Base-by-base conservation (phyloP, 2,888 invertebrate species). In the Tetanocera ferruginea region DNA sequence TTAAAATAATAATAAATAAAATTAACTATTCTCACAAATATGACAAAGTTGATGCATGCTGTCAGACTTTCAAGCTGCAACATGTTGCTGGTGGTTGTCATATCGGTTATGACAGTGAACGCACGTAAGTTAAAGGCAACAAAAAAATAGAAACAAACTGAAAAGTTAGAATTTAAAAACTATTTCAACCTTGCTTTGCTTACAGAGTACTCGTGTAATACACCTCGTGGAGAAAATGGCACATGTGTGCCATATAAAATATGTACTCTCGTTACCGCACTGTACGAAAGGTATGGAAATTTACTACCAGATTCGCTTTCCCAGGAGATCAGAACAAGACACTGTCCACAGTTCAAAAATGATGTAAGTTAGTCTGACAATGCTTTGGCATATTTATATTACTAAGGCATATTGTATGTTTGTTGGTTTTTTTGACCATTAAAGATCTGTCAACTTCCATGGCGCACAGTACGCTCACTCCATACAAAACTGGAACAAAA, bases 241-340 rank as follows among this genome's bases (percentile, higher is more conserved):
- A 60, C 62, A 28, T 82, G 82, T 74, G 77, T 81, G 3, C 78
- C 79, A 5, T 80, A 80, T 57, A 79, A 64, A 37, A 69, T 78
- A 0, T 82, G 82, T 34, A 71, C 78, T 3, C 78, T 74, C 76
- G 71, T 79, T 9, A 76, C 28, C 9, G 74, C 76, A 9, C 69
- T 76, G 49, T 25, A 52, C 28, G 3, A 67, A 9, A 77, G n/a
- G 28, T 81, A 76, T 67, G 80, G 79, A 17, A 71, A 64, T 4
- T 43, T 37, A 9, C 71, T 81, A 49, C 82, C 82, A 1, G 67
- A 76, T 17, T 28, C 57, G n/a, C 62, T 79, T 37, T 66, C 60
- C 5, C 77, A 81, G 25, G 78, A 69, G 31, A 37, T 82, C 55
- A 55, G 60, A 17, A 43, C 34, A 23, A 55, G 72, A 14, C 72